Conservation (phyloP, 2,888 invertebrate species). For the Macrophya annulata region DNA sequence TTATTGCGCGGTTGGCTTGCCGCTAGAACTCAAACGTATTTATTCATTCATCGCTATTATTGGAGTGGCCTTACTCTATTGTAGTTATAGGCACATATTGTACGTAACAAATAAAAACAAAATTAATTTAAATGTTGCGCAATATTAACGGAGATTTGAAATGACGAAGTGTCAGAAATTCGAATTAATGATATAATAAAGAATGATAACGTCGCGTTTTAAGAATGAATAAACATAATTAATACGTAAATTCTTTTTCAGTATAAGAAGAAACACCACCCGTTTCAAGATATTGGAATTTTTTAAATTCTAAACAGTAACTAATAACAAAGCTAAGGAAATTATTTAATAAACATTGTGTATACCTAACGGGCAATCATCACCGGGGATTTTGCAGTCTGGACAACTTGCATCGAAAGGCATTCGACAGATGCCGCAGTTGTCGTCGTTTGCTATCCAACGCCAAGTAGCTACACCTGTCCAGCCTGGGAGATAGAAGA, state of each 20-base stretch:
- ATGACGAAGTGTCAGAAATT: neutral
- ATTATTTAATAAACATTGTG: neutral
- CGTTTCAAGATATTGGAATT: neutral
- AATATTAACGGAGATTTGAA: neutral
- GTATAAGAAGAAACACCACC: neutral
- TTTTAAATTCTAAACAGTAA: neutral
- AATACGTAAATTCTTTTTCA: neutral
- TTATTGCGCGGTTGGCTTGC: neutral
- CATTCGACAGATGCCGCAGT: constrained; percentile 99
- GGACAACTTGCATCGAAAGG: constrained; percentile 99
- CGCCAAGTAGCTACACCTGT: constrained; percentile 98
- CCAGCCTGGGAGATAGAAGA: constrained; percentile 85
- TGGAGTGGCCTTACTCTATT: constrained; percentile 24
- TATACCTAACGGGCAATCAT: constrained; percentile 95
- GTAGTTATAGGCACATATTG: constrained; percentile 24
- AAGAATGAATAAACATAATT: neutral
- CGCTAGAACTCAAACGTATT: neutral
- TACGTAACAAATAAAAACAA: neutral
- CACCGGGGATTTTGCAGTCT: constrained; percentile 98
- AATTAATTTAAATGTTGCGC: neutral
- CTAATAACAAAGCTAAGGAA: neutral
- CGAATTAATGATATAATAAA: neutral
- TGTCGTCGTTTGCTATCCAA: constrained; percentile 99
- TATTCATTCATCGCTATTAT: constrained; percentile 39
- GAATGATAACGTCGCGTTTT: neutral